Conservation (phyloP, 2,888 invertebrate genomes). For the Aporophyla nigra region DNA sequence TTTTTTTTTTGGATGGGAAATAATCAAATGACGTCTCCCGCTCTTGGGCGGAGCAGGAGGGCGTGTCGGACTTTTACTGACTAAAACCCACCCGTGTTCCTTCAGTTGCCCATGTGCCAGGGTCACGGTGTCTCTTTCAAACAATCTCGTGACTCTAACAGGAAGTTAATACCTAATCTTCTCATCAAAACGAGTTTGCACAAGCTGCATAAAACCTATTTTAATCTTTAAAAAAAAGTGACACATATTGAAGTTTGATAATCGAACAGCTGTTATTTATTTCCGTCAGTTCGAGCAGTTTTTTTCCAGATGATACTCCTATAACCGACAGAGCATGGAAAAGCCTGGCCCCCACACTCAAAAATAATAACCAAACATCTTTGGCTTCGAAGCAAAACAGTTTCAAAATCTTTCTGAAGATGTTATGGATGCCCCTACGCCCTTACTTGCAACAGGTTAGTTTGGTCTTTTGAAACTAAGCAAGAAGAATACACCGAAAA, state of each 20-base stretch:
- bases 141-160: too few species aligned
- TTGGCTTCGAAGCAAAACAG: not conserved
- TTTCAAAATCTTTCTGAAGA: not conserved
- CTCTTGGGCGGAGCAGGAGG: too few species aligned
- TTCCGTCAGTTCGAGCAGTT: not conserved
- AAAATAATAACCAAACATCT: not conserved
- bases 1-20: too few species aligned
- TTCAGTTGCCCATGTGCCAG: too few species aligned
- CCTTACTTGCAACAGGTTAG: constrained; percentile 23
- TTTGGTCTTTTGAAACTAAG: not conserved
- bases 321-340: not conserved
- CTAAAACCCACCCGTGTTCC: too few species aligned
- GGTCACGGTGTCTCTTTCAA: too few species aligned
- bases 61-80: too few species aligned
- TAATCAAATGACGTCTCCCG: too few species aligned
- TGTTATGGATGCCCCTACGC: constrained; percentile 3
- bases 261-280: not conserved
- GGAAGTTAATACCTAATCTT: not conserved
- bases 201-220: constrained; percentile 6
- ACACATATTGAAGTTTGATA: constrained; percentile 12
- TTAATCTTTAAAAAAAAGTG: not conserved
- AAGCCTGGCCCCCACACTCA: not conserved
- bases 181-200: not conserved
- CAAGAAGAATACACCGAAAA: constrained; percentile 7
- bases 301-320: not conserved